These are phyloP conservation scores for Brachionus sp. DNA, from an alignment of 1,140 invertebrate genomes.

Conservation along the genomic window DNA sequence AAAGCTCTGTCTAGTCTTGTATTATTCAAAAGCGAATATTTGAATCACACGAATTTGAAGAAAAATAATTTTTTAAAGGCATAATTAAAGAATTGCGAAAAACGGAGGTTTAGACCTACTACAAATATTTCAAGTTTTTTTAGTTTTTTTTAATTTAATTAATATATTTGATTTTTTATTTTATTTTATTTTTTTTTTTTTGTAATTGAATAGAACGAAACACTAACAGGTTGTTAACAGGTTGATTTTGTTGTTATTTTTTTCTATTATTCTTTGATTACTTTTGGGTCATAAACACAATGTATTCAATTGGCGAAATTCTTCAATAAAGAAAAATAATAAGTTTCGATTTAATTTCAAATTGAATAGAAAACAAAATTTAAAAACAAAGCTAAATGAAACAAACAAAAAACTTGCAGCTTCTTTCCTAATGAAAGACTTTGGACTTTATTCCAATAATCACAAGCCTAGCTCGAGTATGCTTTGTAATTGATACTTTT, in stretches of 20 bases:
- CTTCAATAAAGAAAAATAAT: not conserved
- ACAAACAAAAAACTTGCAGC: not conserved
- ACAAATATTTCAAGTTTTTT: not conserved
- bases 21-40: not conserved
- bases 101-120: not conserved
- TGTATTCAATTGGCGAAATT: conserved; percentile 2
- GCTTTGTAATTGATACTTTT: conserved; percentile 18
- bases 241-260: conserved; percentile 6
- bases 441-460: not conserved
- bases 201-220: not conserved
- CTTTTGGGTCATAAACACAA: conserved; percentile 17
- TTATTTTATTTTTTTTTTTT: no score
- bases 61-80: not conserved
- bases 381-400: not conserved
- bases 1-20: not conserved
- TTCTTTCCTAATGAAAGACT: conserved; percentile 15
- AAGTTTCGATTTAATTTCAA: conserved; percentile 23
- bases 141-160: not conserved
- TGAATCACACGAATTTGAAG: not conserved
- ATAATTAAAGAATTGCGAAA: not conserved
- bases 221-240: conserved; percentile 10
- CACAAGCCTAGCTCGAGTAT: not conserved
- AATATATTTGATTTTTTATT: not conserved
- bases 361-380: not conserved
- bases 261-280: conserved; percentile 9